These are phyloP conservation scores for Blastomussa wellsi DNA, from an alignment of 92 coral and sea anemone species.

Conservation along the genomic window DNA sequence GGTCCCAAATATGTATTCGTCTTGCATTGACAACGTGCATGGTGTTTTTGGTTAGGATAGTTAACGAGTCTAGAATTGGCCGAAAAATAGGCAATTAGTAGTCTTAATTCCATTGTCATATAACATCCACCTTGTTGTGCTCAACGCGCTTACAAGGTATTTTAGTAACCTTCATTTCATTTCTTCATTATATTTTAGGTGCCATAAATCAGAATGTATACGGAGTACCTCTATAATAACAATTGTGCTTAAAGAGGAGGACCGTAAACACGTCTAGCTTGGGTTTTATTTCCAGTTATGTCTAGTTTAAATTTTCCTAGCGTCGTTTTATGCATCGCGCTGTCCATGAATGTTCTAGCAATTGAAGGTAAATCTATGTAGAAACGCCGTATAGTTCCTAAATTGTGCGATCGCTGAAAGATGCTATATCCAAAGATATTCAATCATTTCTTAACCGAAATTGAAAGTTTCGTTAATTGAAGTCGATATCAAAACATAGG, in stretches of 20 bases:
- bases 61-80: too few relatives aligned
- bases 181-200: neutral
- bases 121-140: neutral
- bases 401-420: neutral
- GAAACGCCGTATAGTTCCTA: neutral
- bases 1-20: too few relatives aligned
- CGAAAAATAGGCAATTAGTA: too few relatives aligned
- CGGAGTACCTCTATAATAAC: neutral
- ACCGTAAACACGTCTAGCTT: neutral
- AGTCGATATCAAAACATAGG: too few relatives aligned
- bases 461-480: too few relatives aligned
- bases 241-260: neutral
- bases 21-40: too few relatives aligned
- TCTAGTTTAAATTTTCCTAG: neutral
- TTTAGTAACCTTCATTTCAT: too few relatives aligned
- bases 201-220: neutral
- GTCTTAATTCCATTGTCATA: neutral
- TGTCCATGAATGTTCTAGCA: neutral
- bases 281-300: neutral
- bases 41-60: too few relatives aligned
- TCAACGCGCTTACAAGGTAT: neutral
- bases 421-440: too few relatives aligned
- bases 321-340: neutral
- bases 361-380: slow-evolving; percentile 3
- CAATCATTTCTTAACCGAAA: too few relatives aligned